A percentile compares a stretch with the other conserved stretches of the same genome.
These are phyloP conservation scores for Ameiurus melas DNA, from an alignment of 2,113 vertebrate genomes.

Conservation along the genomic window DNA sequence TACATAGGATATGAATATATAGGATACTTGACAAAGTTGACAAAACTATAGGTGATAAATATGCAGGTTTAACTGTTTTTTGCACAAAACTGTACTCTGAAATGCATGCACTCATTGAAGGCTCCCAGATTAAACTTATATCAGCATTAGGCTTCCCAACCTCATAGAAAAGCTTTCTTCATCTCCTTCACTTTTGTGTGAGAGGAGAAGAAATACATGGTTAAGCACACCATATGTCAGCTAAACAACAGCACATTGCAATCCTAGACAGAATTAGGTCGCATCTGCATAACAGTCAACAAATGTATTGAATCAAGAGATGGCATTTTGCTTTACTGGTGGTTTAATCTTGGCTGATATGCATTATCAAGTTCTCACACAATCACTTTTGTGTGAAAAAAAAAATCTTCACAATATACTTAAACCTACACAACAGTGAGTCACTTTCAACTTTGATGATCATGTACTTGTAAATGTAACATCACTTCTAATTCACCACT, in stretches of 20 bases:
- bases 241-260: constrained; percentile 59
- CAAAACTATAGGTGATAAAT: neutral
- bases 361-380: neutral
- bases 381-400: neutral
- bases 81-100: neutral
- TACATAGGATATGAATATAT: neutral
- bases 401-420: neutral
- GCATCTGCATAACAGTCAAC: constrained; percentile 46
- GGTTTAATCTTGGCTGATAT: constrained; percentile 7
- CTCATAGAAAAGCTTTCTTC: neutral
- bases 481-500: neutral
- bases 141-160: neutral
- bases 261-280: constrained; percentile 52
- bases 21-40: neutral
- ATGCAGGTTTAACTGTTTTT: neutral
- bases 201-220: constrained; percentile 29
- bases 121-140: neutral
- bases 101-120: neutral
- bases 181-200: neutral
- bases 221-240: constrained; percentile 32
- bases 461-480: neutral
- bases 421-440: neutral
- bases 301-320: constrained; percentile 52
- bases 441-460: constrained; percentile 6
- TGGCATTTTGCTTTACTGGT: constrained; percentile 41